Base-by-base conservation (phyloP, 2,113 vertebrate species). In the Spea multiplicata region DNA sequence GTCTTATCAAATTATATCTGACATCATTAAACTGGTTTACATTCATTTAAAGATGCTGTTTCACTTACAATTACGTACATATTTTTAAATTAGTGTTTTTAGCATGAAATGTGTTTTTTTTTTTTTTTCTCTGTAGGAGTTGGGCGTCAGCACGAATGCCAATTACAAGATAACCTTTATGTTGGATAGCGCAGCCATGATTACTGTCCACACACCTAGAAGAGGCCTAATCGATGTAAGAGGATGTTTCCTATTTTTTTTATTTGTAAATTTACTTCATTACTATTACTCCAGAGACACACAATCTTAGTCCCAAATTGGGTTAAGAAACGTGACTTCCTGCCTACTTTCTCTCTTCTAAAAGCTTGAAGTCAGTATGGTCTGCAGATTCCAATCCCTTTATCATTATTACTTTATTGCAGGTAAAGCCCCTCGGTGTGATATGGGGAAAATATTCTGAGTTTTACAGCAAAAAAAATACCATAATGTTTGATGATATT, bases 401-500 rank as follows among this genome's bases (percentile, higher is more conserved):
- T 30, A 30, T 30, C 68, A 70, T 49, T 6, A 53, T 44, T 53
- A 73, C 12, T 88, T 83, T 85, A 30, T n/a, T 7, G 50, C 86
- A 99, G 97, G 97, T 99, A 72, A 99, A 99, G 83, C 97, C 97
- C 49, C 91, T 99, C 73, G 97, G 97, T 71, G 97, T 99, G 69
- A 97, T 99, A 82, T 99, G 97, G 97, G 97, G 96, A 70, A 99
- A 98, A 87, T 99, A 97, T 83, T 91, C 93, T 3, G 95, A 98
- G 44, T 96, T 96, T 87, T 99, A 99, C 91, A 97, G 88, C 89
- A 95, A 95, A 88, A 98, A 95, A 87, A 99, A 99, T 88, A 99
- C 97, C 44, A 98, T 99, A 75, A 99, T 99, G 97, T 97, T 99
- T 89, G 97, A 99, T 80, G 97, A 99, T 86, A 99, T 99, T 7